Conservation (phyloP, 1,140 invertebrate genomes). For the Habropoda laboriosa region DNA sequence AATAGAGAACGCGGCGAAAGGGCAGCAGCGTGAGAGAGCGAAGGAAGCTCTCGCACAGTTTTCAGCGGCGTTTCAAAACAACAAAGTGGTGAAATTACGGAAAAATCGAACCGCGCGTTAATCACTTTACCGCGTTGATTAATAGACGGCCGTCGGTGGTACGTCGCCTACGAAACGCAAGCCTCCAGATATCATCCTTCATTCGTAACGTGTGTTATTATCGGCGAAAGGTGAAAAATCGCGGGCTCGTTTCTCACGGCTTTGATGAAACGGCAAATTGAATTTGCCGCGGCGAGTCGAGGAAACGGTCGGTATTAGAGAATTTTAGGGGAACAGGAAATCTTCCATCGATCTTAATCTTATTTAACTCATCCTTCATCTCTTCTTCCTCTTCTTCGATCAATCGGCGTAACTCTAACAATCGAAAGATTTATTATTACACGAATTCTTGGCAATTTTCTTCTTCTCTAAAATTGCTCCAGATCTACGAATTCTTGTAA, state of each 20-base stretch:
- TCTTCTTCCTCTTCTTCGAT: too few species aligned
- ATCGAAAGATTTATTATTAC: too few species aligned
- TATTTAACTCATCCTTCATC: too few species aligned
- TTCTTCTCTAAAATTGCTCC: too few species aligned
- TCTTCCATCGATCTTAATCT: too few species aligned
- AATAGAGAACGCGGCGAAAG: slow-evolving; percentile 3
- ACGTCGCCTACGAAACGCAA: slow-evolving; percentile 29
- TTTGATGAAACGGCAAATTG: slow-evolving; percentile 16
- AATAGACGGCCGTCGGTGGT: slow-evolving; percentile 17
- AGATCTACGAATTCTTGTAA: too few species aligned
- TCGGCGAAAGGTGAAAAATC: not conserved
- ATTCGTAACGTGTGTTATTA: slow-evolving; percentile 23
- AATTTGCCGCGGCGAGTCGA: not conserved
- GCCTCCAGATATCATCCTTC: slow-evolving; percentile 39
- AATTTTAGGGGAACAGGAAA: not conserved
- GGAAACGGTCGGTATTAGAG: not conserved
- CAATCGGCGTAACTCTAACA: too few species aligned
- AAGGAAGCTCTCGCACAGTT: not conserved
- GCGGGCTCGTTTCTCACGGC: not conserved
- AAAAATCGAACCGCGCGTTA: slow-evolving; percentile 33
- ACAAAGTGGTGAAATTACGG: not conserved
- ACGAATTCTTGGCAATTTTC: too few species aligned
- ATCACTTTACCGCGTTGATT: slow-evolving; percentile 34
- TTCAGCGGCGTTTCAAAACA: not conserved
- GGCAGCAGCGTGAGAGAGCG: not conserved